Base-by-base conservation (phyloP, 2,888 invertebrate genomes). In the Dasypogon diadema region DNA sequence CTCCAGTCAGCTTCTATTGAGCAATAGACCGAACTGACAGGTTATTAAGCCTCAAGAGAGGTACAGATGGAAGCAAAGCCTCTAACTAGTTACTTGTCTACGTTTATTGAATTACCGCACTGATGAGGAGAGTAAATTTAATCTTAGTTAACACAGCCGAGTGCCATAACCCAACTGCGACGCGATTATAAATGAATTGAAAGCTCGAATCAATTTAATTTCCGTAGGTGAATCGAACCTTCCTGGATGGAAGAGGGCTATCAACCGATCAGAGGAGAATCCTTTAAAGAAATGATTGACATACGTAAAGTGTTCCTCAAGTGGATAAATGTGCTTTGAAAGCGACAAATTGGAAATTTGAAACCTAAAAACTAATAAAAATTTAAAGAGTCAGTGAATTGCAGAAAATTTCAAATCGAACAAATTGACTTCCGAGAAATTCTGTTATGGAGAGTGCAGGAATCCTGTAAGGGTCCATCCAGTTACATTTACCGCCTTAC, bases 71-170 rank as follows among this genome's bases (percentile, higher is more conserved):
- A 21, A 34, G 22, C 14, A 37, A n/a, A 16, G 58, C 46, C 37
- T 60, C 58, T 75, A 77, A 77, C 74, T 74, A 75, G 76, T 70
- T 77, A 73, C 77, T 75, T 77, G 73, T 75, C 72, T 58, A 65
- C 73, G 56, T 54, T 75, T 73, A 73, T 75, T 75, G 56, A 75
- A 77, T 77, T 75, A 74, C 74, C 60, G 60, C 60, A 37, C 30
- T 37, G 56, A 55, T 24, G 73, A 73, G 58, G 26, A 74, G 42
- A 56, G 73, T 58, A 46, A 74, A 74, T 74, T 74, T 58, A 74
- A 74, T 74, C 56, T 74, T 58, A 74, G 46, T 56, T 74, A 74
- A 74, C 70, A 51, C 70, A 70, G 14, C 16, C 46, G 60, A 18
- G 21, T 12, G 18, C 54, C 37, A 26, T 26, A 54, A 30, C 70